These are phyloP conservation scores for Acomys russatus DNA, from an alignment of 2,797 vertebrate species.

Conservation along the genomic window DNA sequence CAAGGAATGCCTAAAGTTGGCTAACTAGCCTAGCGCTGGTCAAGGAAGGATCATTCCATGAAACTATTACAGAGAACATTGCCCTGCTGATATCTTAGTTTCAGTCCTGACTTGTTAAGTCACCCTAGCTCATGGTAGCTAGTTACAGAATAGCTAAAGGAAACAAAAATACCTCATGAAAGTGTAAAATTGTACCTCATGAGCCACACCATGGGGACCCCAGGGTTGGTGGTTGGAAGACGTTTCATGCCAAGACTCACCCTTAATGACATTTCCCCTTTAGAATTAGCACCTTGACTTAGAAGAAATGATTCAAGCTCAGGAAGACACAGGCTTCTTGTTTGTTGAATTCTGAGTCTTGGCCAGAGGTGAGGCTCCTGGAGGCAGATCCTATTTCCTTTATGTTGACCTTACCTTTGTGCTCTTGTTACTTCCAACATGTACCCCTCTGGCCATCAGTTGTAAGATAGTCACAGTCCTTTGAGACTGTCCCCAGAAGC, in stretches of 20 bases:
- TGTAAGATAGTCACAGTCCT: neutral
- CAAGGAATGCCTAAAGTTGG: neutral
- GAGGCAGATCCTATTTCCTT: neutral
- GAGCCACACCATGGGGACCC: neutral
- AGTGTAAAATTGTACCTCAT: neutral
- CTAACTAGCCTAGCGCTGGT: neutral
- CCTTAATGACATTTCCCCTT: neutral
- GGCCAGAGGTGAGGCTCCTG: too few relatives aligned
- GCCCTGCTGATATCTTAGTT: neutral
- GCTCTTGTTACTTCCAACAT: fast-evolving
- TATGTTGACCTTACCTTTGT: neutral
- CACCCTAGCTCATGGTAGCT: neutral
- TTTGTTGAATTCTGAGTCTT: neutral
- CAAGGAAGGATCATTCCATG: neutral
- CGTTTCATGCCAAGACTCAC: neutral
- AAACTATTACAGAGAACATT: neutral
- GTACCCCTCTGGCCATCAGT: neutral
- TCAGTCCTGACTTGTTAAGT: conserved; percentile 3
- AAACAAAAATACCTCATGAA: neutral
- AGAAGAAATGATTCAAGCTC: neutral
- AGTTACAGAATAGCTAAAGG: neutral
- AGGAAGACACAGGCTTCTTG: neutral
- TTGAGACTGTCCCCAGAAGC: neutral
- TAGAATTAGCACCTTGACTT: neutral
- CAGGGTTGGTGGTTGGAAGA: neutral